Conservation (phyloP, 2,797 vertebrate species). For the Margarornis squamiger region DNA sequence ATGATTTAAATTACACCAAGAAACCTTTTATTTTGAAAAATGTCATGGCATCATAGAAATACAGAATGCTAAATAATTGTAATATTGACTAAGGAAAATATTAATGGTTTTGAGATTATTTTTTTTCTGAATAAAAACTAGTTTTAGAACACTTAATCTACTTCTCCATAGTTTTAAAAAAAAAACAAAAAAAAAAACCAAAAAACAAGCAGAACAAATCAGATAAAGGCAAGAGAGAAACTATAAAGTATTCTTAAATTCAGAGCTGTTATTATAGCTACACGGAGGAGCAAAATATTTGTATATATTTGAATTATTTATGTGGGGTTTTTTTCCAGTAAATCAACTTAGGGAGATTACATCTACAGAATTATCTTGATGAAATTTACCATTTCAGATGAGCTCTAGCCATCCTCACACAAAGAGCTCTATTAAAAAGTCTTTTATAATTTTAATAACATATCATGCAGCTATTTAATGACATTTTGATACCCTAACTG, state of each 20-base stretch:
- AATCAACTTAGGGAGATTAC: neutral
- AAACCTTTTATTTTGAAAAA: conserved; percentile 5
- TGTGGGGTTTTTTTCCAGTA: neutral
- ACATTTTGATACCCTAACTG: conserved; percentile 48
- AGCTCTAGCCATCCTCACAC: conserved; percentile 2
- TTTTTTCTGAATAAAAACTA: neutral
- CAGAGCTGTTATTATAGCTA: neutral
- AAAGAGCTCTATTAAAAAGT: conserved; percentile 47
- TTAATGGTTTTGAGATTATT: neutral
- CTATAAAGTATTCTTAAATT: neutral
- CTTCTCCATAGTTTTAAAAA: neutral
- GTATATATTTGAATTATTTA: neutral
- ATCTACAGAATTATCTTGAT: neutral
- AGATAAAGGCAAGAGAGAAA: neutral
- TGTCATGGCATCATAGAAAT: neutral
- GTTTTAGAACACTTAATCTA: neutral
- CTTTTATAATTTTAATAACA: conserved; percentile 61
- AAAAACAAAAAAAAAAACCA: neutral
- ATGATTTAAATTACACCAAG: neutral
- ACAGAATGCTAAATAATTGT: neutral
- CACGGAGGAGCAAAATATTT: neutral
- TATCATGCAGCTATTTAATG: conserved; percentile 44
- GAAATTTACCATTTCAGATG: conserved; percentile 32
- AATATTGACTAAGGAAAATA: neutral
- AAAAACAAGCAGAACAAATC: neutral